Evolutionary conservation across 2,797 vertebrate genomes (phyloP), one percentile per base, ranked within the genome.

Genomic region (Lepilemur septentrionalis): DNA sequence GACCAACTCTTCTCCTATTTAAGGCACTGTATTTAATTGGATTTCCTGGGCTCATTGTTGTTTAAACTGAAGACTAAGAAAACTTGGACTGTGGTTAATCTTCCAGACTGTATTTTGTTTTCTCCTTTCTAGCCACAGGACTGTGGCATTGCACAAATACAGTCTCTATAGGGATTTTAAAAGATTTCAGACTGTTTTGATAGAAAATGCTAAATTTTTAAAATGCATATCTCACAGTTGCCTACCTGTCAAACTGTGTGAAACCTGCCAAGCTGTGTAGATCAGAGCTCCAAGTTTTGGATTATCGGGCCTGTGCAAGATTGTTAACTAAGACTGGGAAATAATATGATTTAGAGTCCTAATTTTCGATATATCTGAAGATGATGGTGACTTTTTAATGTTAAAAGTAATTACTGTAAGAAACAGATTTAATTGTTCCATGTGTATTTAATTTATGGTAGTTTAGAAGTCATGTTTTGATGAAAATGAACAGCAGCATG

Each of bases 361-460:
- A 98, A 98, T 98, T 98, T 98, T 98, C 98, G 76, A 98, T 98
- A 98, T 98, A 98, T 97, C 98, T 97, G 98, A 98, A 97, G 97
- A 98, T 98, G 97, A 97, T 84, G 97, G 98, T 98, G 98, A 99
- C 98, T 98, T 99, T 98, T 98, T 98, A 98, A 98, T 97, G 97
- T 98, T 98, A 98, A 97, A 98, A 98, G 97, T 98, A 98, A 99
- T 98, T 99, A 98, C 99, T 99, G 99, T 99, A 99, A 98, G 99
- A 99, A 99, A 98, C 99, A 97, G 97, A 97, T 98, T 98, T 98
- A 99, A 98, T 98, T 96, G 99, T 99, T 98, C 98, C 97, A 93
- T 98, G 98, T 98, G 98, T 99, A 98, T 99, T 99, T 99, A 99
- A 99, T 99, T 99, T 99, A 99, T 99, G 98, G 97, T 98, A 99